Percentiles rank a stretch among this genome's conserved stretches.
Evolutionary conservation across 1,140 invertebrate genomes (phyloP).

Genomic region (Rhopalosiphum maidis): DNA sequence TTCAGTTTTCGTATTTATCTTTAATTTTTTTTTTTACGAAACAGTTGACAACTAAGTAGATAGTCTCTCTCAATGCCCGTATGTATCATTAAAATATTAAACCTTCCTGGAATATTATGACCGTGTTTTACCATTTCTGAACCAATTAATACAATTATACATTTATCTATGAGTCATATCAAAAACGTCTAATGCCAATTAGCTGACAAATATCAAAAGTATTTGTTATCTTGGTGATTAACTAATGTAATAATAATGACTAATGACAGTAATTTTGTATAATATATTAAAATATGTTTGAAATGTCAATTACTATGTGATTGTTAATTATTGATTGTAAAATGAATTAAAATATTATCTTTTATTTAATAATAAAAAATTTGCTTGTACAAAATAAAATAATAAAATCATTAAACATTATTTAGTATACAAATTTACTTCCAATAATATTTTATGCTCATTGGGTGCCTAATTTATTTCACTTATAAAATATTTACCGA

Average conservation of each 20-base stretch:
- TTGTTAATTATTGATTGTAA: neutral
- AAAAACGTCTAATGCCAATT: neutral
- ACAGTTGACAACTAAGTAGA: neutral
- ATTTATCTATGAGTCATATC: conserved; percentile 1
- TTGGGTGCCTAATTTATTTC: neutral
- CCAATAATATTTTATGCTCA: neutral
- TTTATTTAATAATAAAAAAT: neutral
- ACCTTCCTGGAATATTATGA: neutral
- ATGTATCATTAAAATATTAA: neutral
- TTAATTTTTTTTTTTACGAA: neutral
- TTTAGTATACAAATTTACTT: neutral
- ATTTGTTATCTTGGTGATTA: neutral
- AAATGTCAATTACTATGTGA: neutral
- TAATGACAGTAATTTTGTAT: neutral
- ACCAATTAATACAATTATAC: neutral
- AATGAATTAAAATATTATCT: neutral
- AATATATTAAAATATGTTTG: too few relatives aligned
- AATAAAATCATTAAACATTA: neutral
- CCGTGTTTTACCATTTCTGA: neutral
- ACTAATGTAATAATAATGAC: neutral
- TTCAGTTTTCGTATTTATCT: neutral
- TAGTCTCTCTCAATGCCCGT: neutral
- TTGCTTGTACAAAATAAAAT: neutral
- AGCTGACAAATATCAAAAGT: neutral
- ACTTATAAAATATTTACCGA: neutral